Evolutionary conservation across 2,888 invertebrate genomes (phyloP).

Genomic region (Callyntrura sp.): DNA sequence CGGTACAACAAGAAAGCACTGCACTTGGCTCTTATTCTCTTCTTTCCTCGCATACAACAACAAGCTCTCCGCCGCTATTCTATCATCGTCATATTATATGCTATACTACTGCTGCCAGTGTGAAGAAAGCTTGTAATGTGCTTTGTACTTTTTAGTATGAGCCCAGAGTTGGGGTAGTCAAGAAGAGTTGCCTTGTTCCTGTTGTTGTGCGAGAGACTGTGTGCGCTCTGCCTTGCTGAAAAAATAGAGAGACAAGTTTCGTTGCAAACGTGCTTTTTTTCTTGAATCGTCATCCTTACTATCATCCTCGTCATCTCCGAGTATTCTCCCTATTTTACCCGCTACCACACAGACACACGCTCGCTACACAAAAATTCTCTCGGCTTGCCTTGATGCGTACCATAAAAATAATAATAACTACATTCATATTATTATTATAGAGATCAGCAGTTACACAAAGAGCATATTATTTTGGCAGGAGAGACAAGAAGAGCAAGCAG

Average conservation of each 20-base stretch:
- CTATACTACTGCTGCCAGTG: not conserved
- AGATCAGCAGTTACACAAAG: slow-evolving; percentile 29
- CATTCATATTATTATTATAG: slow-evolving; percentile 6
- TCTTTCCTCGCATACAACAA: not conserved
- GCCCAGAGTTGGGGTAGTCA: slow-evolving; percentile 77
- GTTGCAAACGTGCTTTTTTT: slow-evolving; percentile 45
- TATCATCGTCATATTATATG: not conserved
- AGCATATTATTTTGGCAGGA: slow-evolving; percentile 72
- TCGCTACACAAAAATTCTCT: not conserved
- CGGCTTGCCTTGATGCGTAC: slow-evolving; percentile 48
- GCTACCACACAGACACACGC: not conserved
- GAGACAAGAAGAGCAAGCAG: slow-evolving; percentile 35
- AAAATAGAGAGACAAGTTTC: slow-evolving; percentile 36
- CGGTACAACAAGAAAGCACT: slow-evolving; percentile 35
- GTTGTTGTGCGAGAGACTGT: slow-evolving; percentile 19
- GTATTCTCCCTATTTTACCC: slow-evolving; percentile 23
- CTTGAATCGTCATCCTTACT: not conserved
- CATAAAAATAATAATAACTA: slow-evolving; percentile 27
- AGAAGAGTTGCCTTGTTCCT: slow-evolving; percentile 61
- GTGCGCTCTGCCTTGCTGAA: slow-evolving; percentile 28
- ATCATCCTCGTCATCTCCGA: not conserved
- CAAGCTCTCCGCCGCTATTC: not conserved
- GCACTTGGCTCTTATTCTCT: not conserved
- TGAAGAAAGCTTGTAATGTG: slow-evolving; percentile 70
- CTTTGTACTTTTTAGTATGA: slow-evolving; percentile 76